Conservation (phyloP, 1,140 invertebrate species). For the Drosophila micromelanica region DNA sequence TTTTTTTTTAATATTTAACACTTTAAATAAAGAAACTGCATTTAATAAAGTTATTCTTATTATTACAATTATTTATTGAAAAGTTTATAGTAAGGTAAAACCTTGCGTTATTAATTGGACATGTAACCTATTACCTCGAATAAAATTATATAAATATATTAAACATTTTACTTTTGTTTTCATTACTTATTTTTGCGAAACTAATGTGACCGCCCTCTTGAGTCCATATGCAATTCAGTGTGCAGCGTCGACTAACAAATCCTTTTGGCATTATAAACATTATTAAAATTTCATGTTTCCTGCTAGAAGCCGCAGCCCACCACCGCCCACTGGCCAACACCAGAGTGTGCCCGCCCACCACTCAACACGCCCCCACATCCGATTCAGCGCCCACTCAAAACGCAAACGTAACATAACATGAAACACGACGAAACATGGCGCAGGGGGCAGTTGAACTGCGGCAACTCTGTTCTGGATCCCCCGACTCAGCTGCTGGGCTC, state of each 20-base stretch:
- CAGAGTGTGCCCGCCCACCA: background rate
- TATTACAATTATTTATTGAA: too few species aligned
- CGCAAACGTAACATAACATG: conserved; percentile 80
- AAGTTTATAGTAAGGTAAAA: too few species aligned
- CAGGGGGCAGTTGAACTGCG: background rate
- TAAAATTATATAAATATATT: too few species aligned
- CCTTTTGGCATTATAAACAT: conserved; percentile 83
- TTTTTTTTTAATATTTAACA: too few species aligned
- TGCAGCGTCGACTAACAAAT: conserved; percentile 79
- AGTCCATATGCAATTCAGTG: conserved; percentile 58
- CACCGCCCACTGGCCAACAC: conserved; percentile 23
- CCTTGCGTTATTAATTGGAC: too few species aligned
- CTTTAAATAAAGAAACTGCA: too few species aligned
- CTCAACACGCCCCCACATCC: conserved; percentile 7
- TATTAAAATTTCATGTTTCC: conserved; percentile 83
- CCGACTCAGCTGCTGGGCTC: conserved; percentile 26
- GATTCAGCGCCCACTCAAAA: conserved; percentile 62
- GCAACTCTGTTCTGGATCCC: conserved; percentile 20
- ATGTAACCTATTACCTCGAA: too few species aligned
- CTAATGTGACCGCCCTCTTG: conserved; percentile 7
- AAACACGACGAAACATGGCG: conserved; percentile 61
- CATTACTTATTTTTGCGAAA: background rate
- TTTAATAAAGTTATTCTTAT: background rate
- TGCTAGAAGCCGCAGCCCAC: conserved; percentile 62
- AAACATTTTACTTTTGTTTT: background rate